Evolutionary conservation across 2,888 invertebrate genomes (phyloP), one percentile per base, ranked within the genome.

Genomic region (Nemotelus nigrinus): DNA sequence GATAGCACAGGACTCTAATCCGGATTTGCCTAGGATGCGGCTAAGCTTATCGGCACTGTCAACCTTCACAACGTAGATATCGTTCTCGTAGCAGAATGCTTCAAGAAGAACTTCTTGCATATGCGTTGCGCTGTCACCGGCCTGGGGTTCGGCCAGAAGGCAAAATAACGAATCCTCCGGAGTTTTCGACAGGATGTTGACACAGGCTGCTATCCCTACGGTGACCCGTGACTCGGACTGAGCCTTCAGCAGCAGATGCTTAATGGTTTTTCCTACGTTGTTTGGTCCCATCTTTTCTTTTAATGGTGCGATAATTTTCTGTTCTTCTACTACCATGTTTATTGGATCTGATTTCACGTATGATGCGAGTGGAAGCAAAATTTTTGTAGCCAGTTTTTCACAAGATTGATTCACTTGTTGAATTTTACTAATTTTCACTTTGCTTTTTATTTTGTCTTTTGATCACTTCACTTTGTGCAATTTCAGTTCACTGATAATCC

Each of bases 81-180:
- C 93, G 80, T 93, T 93, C 85, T 94, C 94, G 57, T 91, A 92
- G 85, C 94, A 94, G 85, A 93, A 93, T 0, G 94, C 94, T 83
- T 93, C 93, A 50, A 94, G 87, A 0, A 94, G 88, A 3, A 94
- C 93, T 83, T 93, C 92, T 83, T 94, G 93, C 89, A 94, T 93
- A 83, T 94, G 94, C 5, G 92, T 92, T 3, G 93, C 92, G 47
- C 93, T 91, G 85, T 94, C 94, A 3, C 92, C 93, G 55, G 90
- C 91, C 68, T 90, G 88, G 44, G 92, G 91, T 76, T 91, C 91
- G 1, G 93, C 91, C 39, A 93, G 89, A 63, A 94, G 86, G 83
- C 93, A 93, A 83, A 93, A 91, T 0, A 93, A 88, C 0, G 92
- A 91, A 5, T 92, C 91, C 78, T 90, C 90, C 8, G 87, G 85